phyloP scores from a whole-genome alignment of 2,113 vertebrate species.

The Chaetodon trifascialis region DNA sequence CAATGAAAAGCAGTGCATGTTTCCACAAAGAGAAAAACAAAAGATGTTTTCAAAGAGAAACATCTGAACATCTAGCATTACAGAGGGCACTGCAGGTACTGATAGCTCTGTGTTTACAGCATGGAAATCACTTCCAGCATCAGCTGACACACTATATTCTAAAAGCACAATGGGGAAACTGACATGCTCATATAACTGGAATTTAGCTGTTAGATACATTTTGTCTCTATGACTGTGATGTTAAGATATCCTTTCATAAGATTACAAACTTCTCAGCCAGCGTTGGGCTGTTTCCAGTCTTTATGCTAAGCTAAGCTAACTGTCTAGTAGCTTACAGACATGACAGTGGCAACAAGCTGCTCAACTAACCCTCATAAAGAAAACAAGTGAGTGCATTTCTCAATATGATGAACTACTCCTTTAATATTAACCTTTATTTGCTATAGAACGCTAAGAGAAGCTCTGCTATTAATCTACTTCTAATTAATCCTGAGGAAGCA shows the following conservation, averaged over 20 bases:
- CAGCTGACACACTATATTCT: too few species aligned
- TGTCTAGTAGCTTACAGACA: background rate
- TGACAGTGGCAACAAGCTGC: background rate
- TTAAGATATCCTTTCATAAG: background rate
- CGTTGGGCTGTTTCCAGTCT: too few species aligned
- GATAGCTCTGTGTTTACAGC: background rate
- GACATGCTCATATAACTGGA: background rate
- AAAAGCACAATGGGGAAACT: background rate
- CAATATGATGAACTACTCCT: background rate
- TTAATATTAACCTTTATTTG: background rate
- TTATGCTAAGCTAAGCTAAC: too few species aligned
- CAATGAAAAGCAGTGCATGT: background rate
- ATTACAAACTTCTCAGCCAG: background rate
- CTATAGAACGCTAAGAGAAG: background rate
- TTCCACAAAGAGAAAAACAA: background rate
- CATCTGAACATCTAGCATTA: background rate
- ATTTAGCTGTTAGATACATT: background rate
- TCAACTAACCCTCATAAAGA: too few species aligned
- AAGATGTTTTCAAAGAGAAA: background rate
- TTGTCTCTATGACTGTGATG: background rate
- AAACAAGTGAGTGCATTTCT: too few species aligned
- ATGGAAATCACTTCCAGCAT: background rate
- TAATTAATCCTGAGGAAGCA: background rate
- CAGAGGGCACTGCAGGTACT: background rate
- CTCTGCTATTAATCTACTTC: background rate